Evolutionary conservation across 2,113 vertebrate genomes (phyloP).

Genomic region (Casuarius casuarius): DNA sequence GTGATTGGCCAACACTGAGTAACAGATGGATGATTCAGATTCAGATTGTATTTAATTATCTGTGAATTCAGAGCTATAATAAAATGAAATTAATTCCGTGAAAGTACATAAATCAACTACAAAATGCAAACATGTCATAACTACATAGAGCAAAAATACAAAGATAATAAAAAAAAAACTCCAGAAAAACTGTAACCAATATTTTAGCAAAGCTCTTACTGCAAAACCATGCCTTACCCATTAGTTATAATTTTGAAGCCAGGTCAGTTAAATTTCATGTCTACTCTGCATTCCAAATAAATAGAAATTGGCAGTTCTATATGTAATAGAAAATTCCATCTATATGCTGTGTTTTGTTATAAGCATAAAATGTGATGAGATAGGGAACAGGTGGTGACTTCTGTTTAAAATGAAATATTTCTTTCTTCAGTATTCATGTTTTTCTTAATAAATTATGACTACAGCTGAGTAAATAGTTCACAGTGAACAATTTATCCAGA

Average conservation of each 20-base stretch:
- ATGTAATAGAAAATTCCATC: background rate
- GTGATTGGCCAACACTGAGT: conserved; percentile 11
- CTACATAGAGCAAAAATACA: background rate
- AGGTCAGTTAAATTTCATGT: background rate
- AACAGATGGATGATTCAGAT: conserved; percentile 53
- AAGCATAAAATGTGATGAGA: conserved; percentile 15
- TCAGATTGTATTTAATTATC: conserved; percentile 43
- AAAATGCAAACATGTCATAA: background rate
- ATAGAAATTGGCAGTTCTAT: background rate
- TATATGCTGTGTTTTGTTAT: background rate
- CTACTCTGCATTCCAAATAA: background rate
- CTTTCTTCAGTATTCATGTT: background rate
- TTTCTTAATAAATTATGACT: conserved; percentile 33
- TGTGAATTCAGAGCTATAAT: conserved; percentile 39
- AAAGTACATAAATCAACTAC: conserved; percentile 14
- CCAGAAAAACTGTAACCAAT: background rate
- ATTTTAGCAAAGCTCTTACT: background rate
- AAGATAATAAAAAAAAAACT: background rate
- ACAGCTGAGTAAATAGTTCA: conserved; percentile 40
- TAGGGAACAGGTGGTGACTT: background rate
- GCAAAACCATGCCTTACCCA: background rate
- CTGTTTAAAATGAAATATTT: conserved; percentile 23
- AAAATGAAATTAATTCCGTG: conserved; percentile 29
- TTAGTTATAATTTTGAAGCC: background rate
- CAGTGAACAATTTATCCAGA: conserved; percentile 46